Base-by-base conservation (phyloP, 2,888 invertebrate species). In the Strigamia crassipes region DNA sequence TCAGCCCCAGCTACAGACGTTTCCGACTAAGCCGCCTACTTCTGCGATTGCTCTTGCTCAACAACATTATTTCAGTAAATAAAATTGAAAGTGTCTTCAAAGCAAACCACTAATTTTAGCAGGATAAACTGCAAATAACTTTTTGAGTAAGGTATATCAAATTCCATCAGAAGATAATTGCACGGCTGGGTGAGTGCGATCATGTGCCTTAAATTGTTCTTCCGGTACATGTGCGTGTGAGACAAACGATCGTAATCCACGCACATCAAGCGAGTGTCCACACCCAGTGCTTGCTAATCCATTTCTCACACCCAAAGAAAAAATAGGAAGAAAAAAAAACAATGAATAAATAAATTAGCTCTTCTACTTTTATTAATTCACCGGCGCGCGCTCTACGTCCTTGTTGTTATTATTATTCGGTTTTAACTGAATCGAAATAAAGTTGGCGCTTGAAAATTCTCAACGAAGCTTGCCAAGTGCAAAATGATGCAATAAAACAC, bases 161-260 rank as follows among this genome's bases (percentile, higher is more conserved):
- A 73, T 73, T 73, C 73, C 73, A 31, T 73, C 73, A 73, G 27
- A 15, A 73, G 27, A 31, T 73, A 73, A 73, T 73, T 73, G 23
- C 73, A 73, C 23, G 73, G 31, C 73, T 73, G 73, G 27, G 3
- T 73, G 73, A n/a, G 15, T 31, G 73, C 31, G 73, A 73, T 73
- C 31, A 73, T 31, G 73, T 73, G 73, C 73, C 73, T 27, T 73
- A 73, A 73, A 73, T 73, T 73, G 73, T 1, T 73, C 31, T 73
- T 73, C 73, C 73, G 27, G 73, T 73, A 13, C 73, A 31, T 31
- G 73, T 73, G 73, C 31, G 73, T 73, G 73, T 73, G 73, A 73
- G 73, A 73, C 73, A 73, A 73, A 73, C 73, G 73, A 27, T 73
- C 73, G 73, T 73, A 73, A 73, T 73, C 73, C 73, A 73, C 73